Percentiles rank a stretch among this genome's conserved stretches.
Evolutionary conservation across 92 coral and sea anemone species (phyloP).

Genomic region (Umimayanthus chanpuru): DNA sequence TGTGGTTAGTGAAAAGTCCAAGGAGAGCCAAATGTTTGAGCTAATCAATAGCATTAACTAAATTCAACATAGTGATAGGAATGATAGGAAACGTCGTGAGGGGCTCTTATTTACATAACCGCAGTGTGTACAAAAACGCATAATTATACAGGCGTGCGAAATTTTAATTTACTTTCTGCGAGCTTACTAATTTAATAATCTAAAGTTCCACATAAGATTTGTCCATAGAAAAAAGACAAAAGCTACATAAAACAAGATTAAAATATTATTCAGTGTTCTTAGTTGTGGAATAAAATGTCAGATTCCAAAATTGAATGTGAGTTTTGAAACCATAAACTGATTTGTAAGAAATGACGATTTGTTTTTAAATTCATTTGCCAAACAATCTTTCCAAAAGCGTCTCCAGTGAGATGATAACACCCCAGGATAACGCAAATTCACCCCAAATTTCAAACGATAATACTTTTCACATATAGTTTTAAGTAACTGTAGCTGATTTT

Average conservation of each 20-base stretch:
- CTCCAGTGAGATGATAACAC: background rate
- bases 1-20: background rate
- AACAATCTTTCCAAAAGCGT: background rate
- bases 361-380: background rate
- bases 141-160: background rate
- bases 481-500: background rate
- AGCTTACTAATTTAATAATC: background rate
- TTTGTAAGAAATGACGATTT: background rate
- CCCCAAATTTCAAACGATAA: background rate
- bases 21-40: background rate
- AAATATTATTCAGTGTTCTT: background rate
- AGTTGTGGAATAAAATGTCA: background rate
- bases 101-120: conserved; percentile 26
- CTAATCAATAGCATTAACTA: background rate
- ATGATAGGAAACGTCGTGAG: background rate
- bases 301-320: background rate
- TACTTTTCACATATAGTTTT: background rate
- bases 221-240: background rate
- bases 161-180: background rate
- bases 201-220: background rate
- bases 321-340: background rate
- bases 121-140: background rate
- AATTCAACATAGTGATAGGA: background rate
- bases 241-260: background rate
- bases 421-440: background rate